Percentiles rank a stretch among this genome's conserved stretches.
phyloP scores from a whole-genome alignment of 2,888 invertebrate genomes.

The Odontothrips loti region DNA sequence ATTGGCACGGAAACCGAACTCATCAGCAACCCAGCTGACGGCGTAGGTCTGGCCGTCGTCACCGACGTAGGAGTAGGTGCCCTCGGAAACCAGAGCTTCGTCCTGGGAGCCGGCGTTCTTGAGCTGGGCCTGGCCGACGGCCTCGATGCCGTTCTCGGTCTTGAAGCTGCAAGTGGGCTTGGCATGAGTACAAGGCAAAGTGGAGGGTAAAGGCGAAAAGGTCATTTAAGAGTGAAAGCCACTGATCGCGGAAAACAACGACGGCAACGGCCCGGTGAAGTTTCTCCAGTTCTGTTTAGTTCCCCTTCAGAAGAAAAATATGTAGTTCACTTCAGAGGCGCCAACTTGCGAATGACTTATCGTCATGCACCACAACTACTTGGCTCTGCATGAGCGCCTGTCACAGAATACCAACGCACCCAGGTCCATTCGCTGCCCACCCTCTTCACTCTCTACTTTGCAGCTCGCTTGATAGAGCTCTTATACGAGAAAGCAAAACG shows the following conservation, averaged over 20 bases:
- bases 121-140: constrained; percentile 6
- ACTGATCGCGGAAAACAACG: not conserved
- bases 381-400: too few species aligned
- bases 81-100: constrained; percentile 10
- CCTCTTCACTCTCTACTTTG: too few species aligned
- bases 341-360: too few species aligned
- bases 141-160: constrained; percentile 19
- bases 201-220: too few species aligned
- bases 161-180: not conserved
- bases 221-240: too few species aligned
- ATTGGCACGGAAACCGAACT: not conserved
- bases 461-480: not conserved
- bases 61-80: constrained; percentile 4
- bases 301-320: too few species aligned
- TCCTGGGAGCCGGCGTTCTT: constrained; percentile 10
- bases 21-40: constrained; percentile 3
- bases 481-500: not conserved
- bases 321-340: too few species aligned
- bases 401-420: too few species aligned
- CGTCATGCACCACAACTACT: too few species aligned
- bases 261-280: too few species aligned
- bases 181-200: not conserved
- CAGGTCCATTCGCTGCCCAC: too few species aligned
- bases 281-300: too few species aligned
- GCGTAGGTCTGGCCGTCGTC: constrained; percentile 17